phyloP scores from a whole-genome alignment of 2,888 invertebrate genomes.

The Pheosia tremula region DNA sequence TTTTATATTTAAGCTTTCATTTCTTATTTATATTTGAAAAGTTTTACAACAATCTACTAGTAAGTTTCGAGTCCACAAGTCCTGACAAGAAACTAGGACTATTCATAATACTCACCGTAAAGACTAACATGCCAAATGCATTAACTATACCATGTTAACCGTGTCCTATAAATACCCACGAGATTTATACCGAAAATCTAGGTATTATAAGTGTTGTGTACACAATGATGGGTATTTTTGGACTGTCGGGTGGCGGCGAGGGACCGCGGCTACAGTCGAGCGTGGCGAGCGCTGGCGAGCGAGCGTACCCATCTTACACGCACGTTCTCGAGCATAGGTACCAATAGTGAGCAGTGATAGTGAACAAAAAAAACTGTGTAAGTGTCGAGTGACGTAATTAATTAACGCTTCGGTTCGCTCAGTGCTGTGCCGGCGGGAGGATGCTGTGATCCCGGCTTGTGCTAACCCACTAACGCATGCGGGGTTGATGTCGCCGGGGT shows the following conservation, averaged over 20 bases:
- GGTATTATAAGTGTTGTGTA: conserved; percentile 78
- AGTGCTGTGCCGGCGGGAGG: conserved; percentile 59
- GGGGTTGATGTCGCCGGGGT: conserved; percentile 37
- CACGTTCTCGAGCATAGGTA: conserved; percentile 43
- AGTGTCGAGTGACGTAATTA: conserved; percentile 71
- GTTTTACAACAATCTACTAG: no score
- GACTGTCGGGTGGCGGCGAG: conserved; percentile 57
- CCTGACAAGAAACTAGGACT: background rate
- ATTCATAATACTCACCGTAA: conserved; percentile 23
- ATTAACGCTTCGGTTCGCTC: conserved; percentile 59
- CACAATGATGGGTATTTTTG: conserved; percentile 80
- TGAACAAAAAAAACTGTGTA: conserved; percentile 59
- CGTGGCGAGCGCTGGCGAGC: conserved; percentile 61
- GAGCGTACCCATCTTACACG: conserved; percentile 47
- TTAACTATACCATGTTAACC: conserved; percentile 44
- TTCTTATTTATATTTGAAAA: no score
- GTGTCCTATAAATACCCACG: conserved; percentile 66
- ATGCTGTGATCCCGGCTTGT: conserved; percentile 55
- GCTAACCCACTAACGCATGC: conserved; percentile 81
- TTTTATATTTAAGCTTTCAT: no score
- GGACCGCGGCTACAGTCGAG: conserved; percentile 61
- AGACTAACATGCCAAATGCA: conserved; percentile 47
- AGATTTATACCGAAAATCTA: conserved; percentile 74
- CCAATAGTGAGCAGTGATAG: conserved; percentile 54
- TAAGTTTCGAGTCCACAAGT: background rate